Base-by-base conservation (phyloP, 2,113 vertebrate species). In the Pachypanchax playfairii region DNA sequence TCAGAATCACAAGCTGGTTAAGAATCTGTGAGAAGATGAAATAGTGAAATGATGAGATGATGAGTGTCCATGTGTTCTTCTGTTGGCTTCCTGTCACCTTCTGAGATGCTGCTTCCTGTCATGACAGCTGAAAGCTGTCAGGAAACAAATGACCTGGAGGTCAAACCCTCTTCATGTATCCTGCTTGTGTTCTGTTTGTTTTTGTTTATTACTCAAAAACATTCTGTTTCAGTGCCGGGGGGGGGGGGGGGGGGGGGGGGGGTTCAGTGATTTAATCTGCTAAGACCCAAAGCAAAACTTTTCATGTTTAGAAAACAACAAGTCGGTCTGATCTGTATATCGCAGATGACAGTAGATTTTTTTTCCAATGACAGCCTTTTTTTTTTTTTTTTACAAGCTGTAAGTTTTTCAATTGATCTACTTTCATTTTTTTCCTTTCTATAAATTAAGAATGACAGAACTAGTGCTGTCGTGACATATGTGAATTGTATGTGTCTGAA, bases 21-120 rank as follows among this genome's bases (percentile, higher is more conserved):
- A 2, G 12, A 12, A 13, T 5, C 0, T 54, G 18, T 24, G 38
- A 43, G 15, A 2, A 6, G 21, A 0, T 38, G 11, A 9, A 24
- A 42, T 2, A n/a, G 7, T 44, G 28, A 60, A 28, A 14, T 4
- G 22, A 75, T 28, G 50, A 58, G 43, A n/a, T n/a, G n/a, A n/a
- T n/a, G 47, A 29, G 28, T 3, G 17, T 14, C 13, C 28, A 33
- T 67, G 59, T 70, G 82, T 68, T 59, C 36, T 80, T 77, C 60
- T 77, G 42, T 65, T 15, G 2, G 59, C 83, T 88, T 90, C 84
- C 85, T 65, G 59, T 55, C 65, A 31, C 28, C 77, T 68, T 77
- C 41, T 70, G 49, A 68, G 57, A 46, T 61, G 41, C 33, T n/a
- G 25, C 29, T 87, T 87, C 83, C 88, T 76, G 18, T 66, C 50